Base-by-base conservation (phyloP, 2,113 vertebrate species). In the Paracanthobrama guichenoti region DNA sequence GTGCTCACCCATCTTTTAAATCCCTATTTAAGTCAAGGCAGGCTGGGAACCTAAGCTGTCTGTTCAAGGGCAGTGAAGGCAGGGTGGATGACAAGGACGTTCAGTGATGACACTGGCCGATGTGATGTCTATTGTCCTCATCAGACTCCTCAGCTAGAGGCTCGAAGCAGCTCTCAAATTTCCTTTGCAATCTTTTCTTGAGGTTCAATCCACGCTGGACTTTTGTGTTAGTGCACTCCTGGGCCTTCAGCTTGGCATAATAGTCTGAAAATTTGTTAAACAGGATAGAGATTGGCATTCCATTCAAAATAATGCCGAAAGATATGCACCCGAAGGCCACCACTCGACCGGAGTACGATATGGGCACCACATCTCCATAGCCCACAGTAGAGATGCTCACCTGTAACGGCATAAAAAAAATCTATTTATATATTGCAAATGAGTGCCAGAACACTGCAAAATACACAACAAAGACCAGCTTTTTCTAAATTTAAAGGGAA, bases 361-460 rank as follows among this genome's bases (percentile, higher is more conserved):
- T 91, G 0, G 96, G 96, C n/a, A 96, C 93, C 0, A 95, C 96
- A 75, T 97, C 96, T 2, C 96, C 96, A 0, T 97, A 97, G 82
- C 96, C 96, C 71, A 97, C 96, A 0, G 96, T 97, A 71, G 96
- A 97, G 87, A 97, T 97, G 92, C 96, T 97, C 86, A 97, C 96
- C 96, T 97, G 91, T 12, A 85, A 11, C n/a, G 66, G 3, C 31
- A 0, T 2, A 73, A 22, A 59, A 14, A 57, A 46, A 88, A 2
- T 71, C 2, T 39, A 28, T 72, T 28, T 57, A 31, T 42, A 53
- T 44, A 22, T 24, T 20, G 12, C 42, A 8, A 69, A n/a, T 46
- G 39, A 24, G 72, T 5, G 6, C 44, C n/a, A 55, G 8, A 10
- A 35, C 46, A 26, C 22, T 31, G 42, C 7, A 18, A 66, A 80